These are phyloP conservation scores for Oreonectes daqikongensis DNA, from an alignment of 2,797 vertebrate genomes.

Conservation along the genomic window DNA sequence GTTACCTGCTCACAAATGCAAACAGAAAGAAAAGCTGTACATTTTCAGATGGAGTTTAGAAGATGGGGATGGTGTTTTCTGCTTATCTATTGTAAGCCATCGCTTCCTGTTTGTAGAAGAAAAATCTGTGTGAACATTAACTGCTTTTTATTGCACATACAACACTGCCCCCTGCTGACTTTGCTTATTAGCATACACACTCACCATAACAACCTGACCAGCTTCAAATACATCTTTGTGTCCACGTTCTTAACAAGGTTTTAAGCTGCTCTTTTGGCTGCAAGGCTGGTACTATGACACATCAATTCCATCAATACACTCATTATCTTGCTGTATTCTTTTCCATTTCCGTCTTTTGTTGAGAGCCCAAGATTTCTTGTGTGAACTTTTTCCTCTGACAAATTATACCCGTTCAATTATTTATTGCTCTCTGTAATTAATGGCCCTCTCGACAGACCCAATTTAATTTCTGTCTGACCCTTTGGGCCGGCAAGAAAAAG, in stretches of 20 bases:
- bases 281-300: slow-evolving; percentile 16
- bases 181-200: neutral
- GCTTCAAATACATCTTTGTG: neutral
- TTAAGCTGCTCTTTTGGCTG: slow-evolving; percentile 1
- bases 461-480: slow-evolving; percentile 56
- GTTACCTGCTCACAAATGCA: slow-evolving; percentile 26
- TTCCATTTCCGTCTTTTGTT: slow-evolving; percentile 23
- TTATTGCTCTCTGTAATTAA: slow-evolving; percentile 75
- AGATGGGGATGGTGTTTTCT: slow-evolving; percentile 8
- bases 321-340: slow-evolving; percentile 16
- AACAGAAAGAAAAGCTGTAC: neutral
- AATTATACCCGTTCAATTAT: slow-evolving; percentile 47
- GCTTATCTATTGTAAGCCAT: slow-evolving; percentile 41
- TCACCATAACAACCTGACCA: neutral
- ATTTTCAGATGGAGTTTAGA: slow-evolving; percentile 13
- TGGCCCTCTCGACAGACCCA: slow-evolving; percentile 66
- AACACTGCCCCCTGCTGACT: slow-evolving; percentile 65
- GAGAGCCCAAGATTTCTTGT: slow-evolving; percentile 29
- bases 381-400: slow-evolving; percentile 31
- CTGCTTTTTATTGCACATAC: slow-evolving; percentile 39
- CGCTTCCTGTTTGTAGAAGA: slow-evolving; percentile 17
- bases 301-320: slow-evolving; percentile 59
- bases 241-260: slow-evolving; percentile 2
- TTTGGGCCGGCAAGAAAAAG: slow-evolving; percentile 61
- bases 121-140: neutral